A percentile compares a stretch with the other conserved stretches of the same genome.
Conservation (phyloP, 1,140 invertebrate genomes). For the Helicorthomorpha holstii region DNA sequence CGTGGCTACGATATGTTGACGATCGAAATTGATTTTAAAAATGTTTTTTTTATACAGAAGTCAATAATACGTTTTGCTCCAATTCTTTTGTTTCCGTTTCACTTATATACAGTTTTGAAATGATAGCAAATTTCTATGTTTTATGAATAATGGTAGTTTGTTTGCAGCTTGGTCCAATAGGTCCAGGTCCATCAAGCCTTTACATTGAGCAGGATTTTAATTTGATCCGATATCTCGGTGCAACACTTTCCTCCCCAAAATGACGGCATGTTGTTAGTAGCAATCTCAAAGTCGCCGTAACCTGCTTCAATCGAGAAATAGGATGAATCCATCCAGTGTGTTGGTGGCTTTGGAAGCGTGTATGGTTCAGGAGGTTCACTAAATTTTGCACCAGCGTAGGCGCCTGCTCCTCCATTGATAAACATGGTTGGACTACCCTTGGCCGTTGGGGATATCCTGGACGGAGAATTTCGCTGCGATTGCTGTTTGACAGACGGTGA, state of each 20-base stretch:
- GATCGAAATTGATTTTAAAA: too few species aligned
- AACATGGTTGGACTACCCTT: not conserved
- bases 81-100: too few species aligned
- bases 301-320: not conserved
- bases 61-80: too few species aligned
- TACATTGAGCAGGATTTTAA: constrained; percentile 38
- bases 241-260: constrained; percentile 4
- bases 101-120: too few species aligned
- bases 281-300: too few species aligned
- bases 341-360: constrained; percentile 38
- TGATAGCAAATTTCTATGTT: too few species aligned
- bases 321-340: constrained; percentile 29
- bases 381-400: constrained; percentile 41
- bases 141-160: too few species aligned
- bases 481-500: not conserved
- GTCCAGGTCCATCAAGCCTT: constrained; percentile 28
- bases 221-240: constrained; percentile 28
- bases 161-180: too few species aligned
- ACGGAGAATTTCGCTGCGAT: not conserved
- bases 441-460: not conserved
- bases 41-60: too few species aligned
- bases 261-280: too few species aligned
- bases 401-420: not conserved
- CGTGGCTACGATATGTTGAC: too few species aligned
- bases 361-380: constrained; percentile 39